A percentile compares a stretch with the other conserved stretches of the same genome.
Evolutionary conservation across 2,888 invertebrate genomes (phyloP).

Genomic region (Conistra vaccinii): DNA sequence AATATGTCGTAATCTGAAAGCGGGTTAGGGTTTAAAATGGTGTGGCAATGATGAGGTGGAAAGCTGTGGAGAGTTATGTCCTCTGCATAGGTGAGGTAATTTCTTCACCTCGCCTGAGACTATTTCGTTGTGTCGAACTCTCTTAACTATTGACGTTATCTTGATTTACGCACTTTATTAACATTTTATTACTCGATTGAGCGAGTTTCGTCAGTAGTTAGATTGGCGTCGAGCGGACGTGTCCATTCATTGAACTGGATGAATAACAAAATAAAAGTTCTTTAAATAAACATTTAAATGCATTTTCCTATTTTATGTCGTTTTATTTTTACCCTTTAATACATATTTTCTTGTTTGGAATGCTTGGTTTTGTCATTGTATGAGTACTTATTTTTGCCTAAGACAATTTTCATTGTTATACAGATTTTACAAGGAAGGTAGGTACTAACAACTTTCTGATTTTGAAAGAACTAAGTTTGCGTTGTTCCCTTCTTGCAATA

Average conservation of each 20-base stretch:
- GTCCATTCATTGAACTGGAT: slow-evolving; percentile 54
- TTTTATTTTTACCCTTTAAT: slow-evolving; percentile 5
- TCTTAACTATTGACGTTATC: slow-evolving; percentile 88
- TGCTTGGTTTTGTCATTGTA: neutral
- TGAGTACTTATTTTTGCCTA: neutral
- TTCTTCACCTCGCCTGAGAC: slow-evolving; percentile 81
- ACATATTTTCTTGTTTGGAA: neutral
- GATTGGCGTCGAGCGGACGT: slow-evolving; percentile 56
- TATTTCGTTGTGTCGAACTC: slow-evolving; percentile 84
- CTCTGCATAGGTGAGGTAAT: slow-evolving; percentile 79
- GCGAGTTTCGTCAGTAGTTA: slow-evolving; percentile 78
- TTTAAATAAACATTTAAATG: slow-evolving; percentile 18
- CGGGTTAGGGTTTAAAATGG: slow-evolving; percentile 65
- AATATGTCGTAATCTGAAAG: slow-evolving; percentile 24
- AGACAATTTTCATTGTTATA: neutral
- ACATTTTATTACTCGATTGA: slow-evolving; percentile 87
- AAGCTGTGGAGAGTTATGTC: slow-evolving; percentile 80
- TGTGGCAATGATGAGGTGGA: slow-evolving; percentile 55
- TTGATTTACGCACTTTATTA: slow-evolving; percentile 89
- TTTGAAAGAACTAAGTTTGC: neutral
- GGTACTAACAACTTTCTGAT: neutral
- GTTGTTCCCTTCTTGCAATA: neutral
- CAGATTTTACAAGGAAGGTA: too few species aligned
- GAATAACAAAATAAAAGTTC: slow-evolving; percentile 29
- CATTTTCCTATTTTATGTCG: neutral